Evolutionary conservation across 2,888 invertebrate species (phyloP), one percentile per base, ranked within the genome.

Genomic region (Blera fallax): DNA sequence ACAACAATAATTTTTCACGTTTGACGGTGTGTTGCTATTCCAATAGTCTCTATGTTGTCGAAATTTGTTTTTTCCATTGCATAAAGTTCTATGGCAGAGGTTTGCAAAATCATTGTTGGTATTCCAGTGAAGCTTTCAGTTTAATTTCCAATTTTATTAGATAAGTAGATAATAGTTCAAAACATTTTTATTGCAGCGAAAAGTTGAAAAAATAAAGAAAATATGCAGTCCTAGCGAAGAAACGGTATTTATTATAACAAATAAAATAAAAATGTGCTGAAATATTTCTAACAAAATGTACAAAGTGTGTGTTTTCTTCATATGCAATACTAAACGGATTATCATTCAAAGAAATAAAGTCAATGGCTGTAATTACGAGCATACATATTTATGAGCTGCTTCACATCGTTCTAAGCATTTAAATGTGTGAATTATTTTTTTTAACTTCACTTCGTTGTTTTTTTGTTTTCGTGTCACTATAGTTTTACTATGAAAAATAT

Each of bases 181-280:
- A 14, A 69, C 56, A 32, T 83, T 72, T 62, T 78, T 52, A 87
- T 90, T 91, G 87, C 91, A 91, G 91, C 90, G 90, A 89, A 91
- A 90, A 88, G 89, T 90, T 89, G 89, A 89, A 87, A 91, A 89
- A 87, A 88, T 91, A 88, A 89, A 90, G 88, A 91, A 90, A 89
- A 84, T 90, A 89, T 90, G 89, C 87, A 90, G 91, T 88, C 89
- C 91, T 89, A 91, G 91, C 88, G 91, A 91, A 89, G 91, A 91
- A 89, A 91, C 91, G 91, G 91, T 91, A 91, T 80, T 77, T 76
- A 67, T 87, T 70, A 73, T 77, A 32, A n/a, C 45, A 70, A 70
- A n/a, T n/a, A 29, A 1, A 29, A 29, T 7, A 29, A 1, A 37
- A 40, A 40, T 14, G 14, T 77, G 76, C 50, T 74, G 64, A 37